phyloP scores from a whole-genome alignment of 2,888 invertebrate species.

The Orthosia incerta region DNA sequence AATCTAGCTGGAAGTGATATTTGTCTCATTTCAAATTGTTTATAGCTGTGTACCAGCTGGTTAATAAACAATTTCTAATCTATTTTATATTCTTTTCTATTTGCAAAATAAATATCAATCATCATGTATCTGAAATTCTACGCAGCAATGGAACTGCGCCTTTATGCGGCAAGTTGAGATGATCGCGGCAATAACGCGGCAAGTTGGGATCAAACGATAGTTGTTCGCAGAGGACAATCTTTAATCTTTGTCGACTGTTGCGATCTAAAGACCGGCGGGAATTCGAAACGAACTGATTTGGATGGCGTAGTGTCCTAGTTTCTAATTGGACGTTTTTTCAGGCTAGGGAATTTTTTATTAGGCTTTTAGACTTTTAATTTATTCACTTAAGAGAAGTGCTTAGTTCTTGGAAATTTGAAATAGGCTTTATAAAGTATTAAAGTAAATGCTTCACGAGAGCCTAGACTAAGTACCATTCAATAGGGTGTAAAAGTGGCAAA shows the following conservation, averaged over 20 bases:
- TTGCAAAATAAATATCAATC: too few relatives aligned
- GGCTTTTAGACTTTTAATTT: background rate
- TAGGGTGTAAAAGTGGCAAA: too few relatives aligned
- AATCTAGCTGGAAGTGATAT: too few relatives aligned
- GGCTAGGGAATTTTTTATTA: background rate
- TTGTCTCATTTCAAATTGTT: too few relatives aligned
- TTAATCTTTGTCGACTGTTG: slow-evolving; percentile 46
- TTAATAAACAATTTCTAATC: too few relatives aligned
- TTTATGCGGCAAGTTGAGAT: slow-evolving; percentile 20
- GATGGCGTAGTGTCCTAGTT: slow-evolving; percentile 1
- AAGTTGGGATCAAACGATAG: slow-evolving; percentile 62
- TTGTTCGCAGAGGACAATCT: slow-evolving; percentile 46
- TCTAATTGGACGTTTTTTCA: background rate
- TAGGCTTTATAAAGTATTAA: background rate
- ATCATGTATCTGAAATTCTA: background rate
- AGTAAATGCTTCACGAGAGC: background rate
- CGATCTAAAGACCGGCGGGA: slow-evolving; percentile 43
- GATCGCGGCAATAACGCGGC: slow-evolving; percentile 47
- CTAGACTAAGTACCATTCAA: too few relatives aligned
- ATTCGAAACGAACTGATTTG: slow-evolving; percentile 34
- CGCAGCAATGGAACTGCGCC: slow-evolving; percentile 5
- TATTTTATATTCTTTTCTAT: too few relatives aligned
- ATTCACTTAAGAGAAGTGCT: background rate
- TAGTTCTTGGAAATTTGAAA: background rate
- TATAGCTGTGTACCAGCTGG: too few relatives aligned